Conservation (phyloP, 1,140 invertebrate species). For the Tetragonula clypearis region DNA sequence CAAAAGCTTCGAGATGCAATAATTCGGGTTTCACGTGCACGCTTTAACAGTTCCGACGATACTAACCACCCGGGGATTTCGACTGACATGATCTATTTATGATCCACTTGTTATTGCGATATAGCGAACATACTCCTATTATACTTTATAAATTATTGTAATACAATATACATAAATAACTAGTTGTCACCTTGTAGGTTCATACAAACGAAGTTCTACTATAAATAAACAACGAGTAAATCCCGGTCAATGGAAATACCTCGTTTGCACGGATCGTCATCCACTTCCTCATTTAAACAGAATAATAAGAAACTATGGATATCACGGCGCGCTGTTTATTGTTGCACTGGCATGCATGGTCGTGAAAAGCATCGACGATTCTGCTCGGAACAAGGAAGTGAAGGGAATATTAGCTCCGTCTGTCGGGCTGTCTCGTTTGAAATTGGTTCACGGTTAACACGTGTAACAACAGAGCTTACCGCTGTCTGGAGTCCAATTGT, state of each 20-base stretch:
- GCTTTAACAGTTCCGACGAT: neutral
- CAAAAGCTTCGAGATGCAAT: neutral
- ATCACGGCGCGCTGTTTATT: neutral
- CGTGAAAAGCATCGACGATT: neutral
- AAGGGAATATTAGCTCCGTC: neutral
- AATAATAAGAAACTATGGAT: neutral
- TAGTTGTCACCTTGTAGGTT: too few relatives aligned
- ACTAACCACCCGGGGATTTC: neutral
- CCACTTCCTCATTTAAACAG: neutral
- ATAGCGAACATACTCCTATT: too few relatives aligned
- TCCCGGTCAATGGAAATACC: neutral
- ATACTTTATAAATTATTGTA: too few relatives aligned
- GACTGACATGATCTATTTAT: too few relatives aligned
- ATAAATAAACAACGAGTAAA: neutral
- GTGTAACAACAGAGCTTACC: conserved; percentile 68
- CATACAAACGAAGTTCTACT: too few relatives aligned
- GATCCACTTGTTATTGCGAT: too few relatives aligned
- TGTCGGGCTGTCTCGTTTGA: conserved; percentile 18
- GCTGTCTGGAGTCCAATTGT: conserved; percentile 72
- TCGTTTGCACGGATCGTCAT: neutral
- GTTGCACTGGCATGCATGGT: neutral
- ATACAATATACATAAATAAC: too few relatives aligned
- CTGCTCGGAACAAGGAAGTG: neutral
- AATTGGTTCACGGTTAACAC: conserved; percentile 30
- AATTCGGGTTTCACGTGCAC: neutral